Conservation (phyloP, 53 echinoderm and acorn worm species). For the Pentamera pediparva region DNA sequence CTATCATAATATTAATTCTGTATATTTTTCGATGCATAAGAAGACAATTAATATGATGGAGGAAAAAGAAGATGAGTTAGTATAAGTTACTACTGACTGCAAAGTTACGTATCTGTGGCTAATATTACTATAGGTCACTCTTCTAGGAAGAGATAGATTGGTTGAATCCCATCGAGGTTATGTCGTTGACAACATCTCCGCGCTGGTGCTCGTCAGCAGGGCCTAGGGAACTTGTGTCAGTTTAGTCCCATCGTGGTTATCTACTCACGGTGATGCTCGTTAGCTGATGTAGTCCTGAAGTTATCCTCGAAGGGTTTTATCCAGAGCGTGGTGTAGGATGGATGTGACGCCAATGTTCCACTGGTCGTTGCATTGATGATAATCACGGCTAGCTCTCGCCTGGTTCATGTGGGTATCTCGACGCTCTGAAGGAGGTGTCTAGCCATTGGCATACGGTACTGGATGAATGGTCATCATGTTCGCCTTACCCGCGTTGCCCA, state of each 20-base stretch:
- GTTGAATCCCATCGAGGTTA: too few species aligned
- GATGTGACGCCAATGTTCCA: constrained; percentile 40
- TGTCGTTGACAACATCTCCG: too few species aligned
- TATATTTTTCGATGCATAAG: too few species aligned
- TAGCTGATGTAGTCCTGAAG: constrained; percentile 30
- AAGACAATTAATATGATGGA: too few species aligned
- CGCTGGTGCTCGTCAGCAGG: too few species aligned
- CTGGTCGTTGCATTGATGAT: constrained; percentile 40
- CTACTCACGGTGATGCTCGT: constrained; percentile 33
- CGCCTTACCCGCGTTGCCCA: constrained; percentile 26
- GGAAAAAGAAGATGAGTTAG: too few species aligned
- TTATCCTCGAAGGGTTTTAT: constrained; percentile 40
- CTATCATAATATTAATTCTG: too few species aligned
- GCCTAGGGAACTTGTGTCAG: too few species aligned
- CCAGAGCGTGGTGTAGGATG: constrained; percentile 23
- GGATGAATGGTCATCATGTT: constrained; percentile 39
- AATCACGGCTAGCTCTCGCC: constrained; percentile 38
- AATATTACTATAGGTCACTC: too few species aligned
- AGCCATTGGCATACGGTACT: constrained; percentile 50
- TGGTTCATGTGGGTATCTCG: constrained; percentile 43
- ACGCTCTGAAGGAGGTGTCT: constrained; percentile 42
- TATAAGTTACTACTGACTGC: too few species aligned
- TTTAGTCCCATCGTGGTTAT: neutral
- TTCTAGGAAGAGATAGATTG: too few species aligned
- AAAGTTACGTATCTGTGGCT: too few species aligned